A percentile compares a stretch with the other conserved stretches of the same genome.
Conservation (phyloP, 2,888 invertebrate species). For the Pristionchus maxplancki region DNA sequence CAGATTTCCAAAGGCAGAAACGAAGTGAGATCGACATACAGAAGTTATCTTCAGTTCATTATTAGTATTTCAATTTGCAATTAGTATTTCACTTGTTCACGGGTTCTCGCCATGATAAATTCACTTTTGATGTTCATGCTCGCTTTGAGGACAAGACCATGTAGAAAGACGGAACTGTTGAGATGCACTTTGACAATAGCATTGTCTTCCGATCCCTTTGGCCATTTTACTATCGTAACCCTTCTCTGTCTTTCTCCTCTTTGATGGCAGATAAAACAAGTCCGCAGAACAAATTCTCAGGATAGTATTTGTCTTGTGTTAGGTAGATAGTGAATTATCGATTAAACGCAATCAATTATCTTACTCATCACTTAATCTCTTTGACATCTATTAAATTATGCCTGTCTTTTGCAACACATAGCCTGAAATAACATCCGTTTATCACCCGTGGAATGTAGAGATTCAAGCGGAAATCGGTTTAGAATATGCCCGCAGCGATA, state of each 20-base stretch:
- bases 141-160: not conserved
- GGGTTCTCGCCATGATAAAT: conserved; percentile 6
- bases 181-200: too few relatives aligned
- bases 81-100: conserved; percentile 12
- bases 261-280: too few relatives aligned
- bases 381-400: too few relatives aligned
- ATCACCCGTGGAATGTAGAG: not conserved
- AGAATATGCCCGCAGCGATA: not conserved
- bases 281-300: too few relatives aligned
- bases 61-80: not conserved
- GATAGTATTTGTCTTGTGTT: too few relatives aligned
- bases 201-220: not conserved
- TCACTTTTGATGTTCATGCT: not conserved
- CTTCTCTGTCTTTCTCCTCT: not conserved
- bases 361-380: too few relatives aligned
- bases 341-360: too few relatives aligned
- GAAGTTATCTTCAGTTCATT: not conserved
- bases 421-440: not conserved
- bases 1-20: not conserved
- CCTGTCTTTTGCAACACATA: too few relatives aligned
- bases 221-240: not conserved
- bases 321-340: too few relatives aligned
- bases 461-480: not conserved
- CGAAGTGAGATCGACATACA: not conserved
- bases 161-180: not conserved